Evolutionary conservation across 2,113 vertebrate genomes (phyloP).

Genomic region (Apodemus sylvaticus): DNA sequence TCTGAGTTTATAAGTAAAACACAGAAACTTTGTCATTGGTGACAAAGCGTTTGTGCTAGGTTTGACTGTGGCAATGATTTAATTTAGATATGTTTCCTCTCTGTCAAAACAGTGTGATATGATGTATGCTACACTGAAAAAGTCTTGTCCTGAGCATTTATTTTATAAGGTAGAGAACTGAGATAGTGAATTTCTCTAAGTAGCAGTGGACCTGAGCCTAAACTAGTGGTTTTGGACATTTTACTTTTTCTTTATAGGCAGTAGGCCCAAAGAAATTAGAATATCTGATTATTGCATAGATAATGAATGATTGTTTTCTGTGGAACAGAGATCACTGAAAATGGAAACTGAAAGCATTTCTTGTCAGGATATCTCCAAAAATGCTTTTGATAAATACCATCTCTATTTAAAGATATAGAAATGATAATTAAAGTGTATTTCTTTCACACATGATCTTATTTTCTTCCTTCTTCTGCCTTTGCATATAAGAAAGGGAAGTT

Average conservation of each 20-base stretch:
- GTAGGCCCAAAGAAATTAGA: not conserved
- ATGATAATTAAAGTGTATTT: slow-evolving; percentile 1
- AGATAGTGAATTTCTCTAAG: slow-evolving; percentile 6
- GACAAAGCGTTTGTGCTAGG: slow-evolving; percentile 59
- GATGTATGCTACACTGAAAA: slow-evolving; percentile 7
- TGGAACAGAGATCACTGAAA: slow-evolving; percentile 2
- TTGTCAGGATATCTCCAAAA: not conserved
- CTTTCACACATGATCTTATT: not conserved
- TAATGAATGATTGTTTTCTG: not conserved
- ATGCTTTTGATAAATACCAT: not conserved
- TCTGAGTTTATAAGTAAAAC: slow-evolving; percentile 45
- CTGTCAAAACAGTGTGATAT: slow-evolving; percentile 49
- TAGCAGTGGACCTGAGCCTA: not conserved
- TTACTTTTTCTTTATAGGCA: slow-evolving; percentile 15
- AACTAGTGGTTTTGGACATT: not conserved
- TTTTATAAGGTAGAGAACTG: slow-evolving; percentile 32
- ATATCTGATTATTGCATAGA: not conserved
- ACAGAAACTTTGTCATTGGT: slow-evolving; percentile 51
- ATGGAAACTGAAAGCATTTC: not conserved
- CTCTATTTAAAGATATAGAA: slow-evolving; percentile 1
- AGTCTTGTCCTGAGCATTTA: slow-evolving; percentile 42
- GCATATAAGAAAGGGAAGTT: slow-evolving; percentile 64
- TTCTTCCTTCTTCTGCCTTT: slow-evolving; percentile 52
- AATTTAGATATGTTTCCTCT: slow-evolving; percentile 71
- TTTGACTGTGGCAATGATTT: slow-evolving; percentile 64